A percentile compares a stretch with the other conserved stretches of the same genome.
phyloP scores from a whole-genome alignment of 2,113 vertebrate genomes.

The Ochotona curzoniae region DNA sequence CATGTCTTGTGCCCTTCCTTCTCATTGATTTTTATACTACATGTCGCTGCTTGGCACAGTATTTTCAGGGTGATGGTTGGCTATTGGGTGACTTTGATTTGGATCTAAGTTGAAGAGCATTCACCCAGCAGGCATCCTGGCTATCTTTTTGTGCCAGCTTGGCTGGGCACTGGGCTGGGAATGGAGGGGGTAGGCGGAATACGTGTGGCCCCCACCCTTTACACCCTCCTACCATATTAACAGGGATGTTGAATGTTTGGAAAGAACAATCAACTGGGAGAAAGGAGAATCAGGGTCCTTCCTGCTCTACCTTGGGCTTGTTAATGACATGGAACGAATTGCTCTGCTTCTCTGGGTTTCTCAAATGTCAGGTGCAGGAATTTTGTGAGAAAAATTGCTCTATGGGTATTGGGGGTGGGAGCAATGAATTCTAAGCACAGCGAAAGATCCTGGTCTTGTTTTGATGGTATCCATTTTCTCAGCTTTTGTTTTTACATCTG shows the following conservation, averaged over 20 bases:
- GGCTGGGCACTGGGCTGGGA: not conserved
- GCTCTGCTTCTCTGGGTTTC: conserved; percentile 19
- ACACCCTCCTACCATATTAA: rapidly evolving
- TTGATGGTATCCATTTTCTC: not conserved
- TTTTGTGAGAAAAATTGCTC: not conserved
- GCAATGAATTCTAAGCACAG: not conserved
- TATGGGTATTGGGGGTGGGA: not conserved
- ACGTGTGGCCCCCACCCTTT: rapidly evolving
- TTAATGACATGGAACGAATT: not conserved
- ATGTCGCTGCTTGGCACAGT: not conserved
- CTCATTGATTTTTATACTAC: not conserved
- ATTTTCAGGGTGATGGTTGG: not conserved
- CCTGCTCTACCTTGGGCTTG: not conserved
- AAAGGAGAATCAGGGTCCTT: not conserved
- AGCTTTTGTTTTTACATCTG: not conserved
- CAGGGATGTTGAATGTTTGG: not conserved
- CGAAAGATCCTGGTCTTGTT: not conserved
- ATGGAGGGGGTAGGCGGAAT: not conserved
- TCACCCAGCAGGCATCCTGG: rapidly evolving
- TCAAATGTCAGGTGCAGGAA: not conserved
- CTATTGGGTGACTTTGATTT: not conserved
- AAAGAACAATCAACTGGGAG: not conserved
- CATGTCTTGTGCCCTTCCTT: too few relatives aligned
- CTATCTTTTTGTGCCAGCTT: not conserved
- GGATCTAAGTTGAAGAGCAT: not conserved